Evolutionary conservation across 2,797 vertebrate genomes (phyloP), one percentile per base, ranked within the genome.

Genomic region (Tapera naevia): DNA sequence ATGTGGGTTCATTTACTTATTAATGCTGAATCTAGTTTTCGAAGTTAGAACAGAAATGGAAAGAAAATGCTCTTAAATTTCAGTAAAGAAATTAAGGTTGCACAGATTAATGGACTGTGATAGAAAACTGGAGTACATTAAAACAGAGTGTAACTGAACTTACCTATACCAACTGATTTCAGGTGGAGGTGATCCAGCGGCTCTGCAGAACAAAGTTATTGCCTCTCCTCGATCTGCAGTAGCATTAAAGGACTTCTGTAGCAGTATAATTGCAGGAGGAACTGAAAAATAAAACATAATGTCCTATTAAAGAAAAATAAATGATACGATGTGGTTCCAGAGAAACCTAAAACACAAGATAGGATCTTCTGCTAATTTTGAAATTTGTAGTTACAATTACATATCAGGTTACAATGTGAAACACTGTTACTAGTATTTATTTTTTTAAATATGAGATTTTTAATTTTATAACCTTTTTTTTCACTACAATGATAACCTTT

Each of bases 211-310:
- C 30, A 99, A 98, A 15, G 98, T 98, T 97, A 99, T 91, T 2
- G 98, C 98, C 90, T 99, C 99, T 94, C 99, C 98, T 92, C 99
- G 98, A 97, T 99, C 99, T 4, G 99, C 99, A 15, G 99, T 99
- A 88, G 99, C 99, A 22, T 99, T 99, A 96, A 99, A 99, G 69
- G 98, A 98, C 97, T 98, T 99, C 97, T 99, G 99, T n/a, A 98
- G 98, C 93, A 99, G 97, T 7, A 97, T 97, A 94, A 99, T 96
- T 86, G 98, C 97, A 15, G 99, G 99, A 5, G 99, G 99, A 83
- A 99, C 99, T 99, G 97, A 70, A 95, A 80, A 88, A 95, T 16
- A 91, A 74, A 62, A 51, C 15, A 88, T n/a, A 43, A 66, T 25
- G 7, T 43, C 7, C 9, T 18, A 9, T 58, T 74, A 94, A 28